Evolutionary conservation across 37 sponge, comb jelly and placozoan species (phyloP).

Genomic region (Chondrosia reniformis): DNA sequence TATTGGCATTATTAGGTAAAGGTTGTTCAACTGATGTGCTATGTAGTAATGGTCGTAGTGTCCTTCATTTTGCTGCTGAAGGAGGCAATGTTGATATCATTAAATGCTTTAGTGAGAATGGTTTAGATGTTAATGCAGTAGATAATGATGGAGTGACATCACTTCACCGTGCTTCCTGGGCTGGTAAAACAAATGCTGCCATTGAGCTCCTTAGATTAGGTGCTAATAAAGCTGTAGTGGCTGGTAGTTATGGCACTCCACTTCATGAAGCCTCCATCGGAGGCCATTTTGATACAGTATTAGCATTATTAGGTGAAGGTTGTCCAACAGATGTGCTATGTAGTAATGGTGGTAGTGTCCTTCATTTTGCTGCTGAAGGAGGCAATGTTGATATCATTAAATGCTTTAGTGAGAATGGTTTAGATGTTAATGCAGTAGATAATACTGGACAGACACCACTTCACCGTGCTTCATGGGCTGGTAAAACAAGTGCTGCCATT

Average conservation of each 20-base stretch:
- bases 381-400: neutral
- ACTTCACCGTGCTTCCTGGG: neutral
- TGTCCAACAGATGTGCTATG: neutral
- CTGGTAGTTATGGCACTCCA: conserved; percentile 15
- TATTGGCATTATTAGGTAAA: neutral
- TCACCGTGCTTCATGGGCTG: neutral
- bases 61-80: neutral
- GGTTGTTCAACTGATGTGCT: neutral
- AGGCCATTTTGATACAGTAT: neutral
- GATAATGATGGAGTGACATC: neutral
- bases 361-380: conserved; percentile 4
- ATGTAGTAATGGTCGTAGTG: neutral
- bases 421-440: neutral
- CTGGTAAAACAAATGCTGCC: conserved; percentile 5
- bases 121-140: neutral
- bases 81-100: neutral
- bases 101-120: neutral
- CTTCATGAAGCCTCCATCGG: conserved; percentile 11
- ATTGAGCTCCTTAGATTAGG: conserved; percentile 1
- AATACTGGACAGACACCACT: conserved; percentile 1
- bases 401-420: neutral
- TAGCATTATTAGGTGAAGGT: neutral
- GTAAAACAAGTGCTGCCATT: neutral
- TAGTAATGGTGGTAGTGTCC: neutral
- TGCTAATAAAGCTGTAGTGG: neutral